Base-by-base conservation (phyloP, 2,797 vertebrate genomes). In the Amblyraja radiata region DNA sequence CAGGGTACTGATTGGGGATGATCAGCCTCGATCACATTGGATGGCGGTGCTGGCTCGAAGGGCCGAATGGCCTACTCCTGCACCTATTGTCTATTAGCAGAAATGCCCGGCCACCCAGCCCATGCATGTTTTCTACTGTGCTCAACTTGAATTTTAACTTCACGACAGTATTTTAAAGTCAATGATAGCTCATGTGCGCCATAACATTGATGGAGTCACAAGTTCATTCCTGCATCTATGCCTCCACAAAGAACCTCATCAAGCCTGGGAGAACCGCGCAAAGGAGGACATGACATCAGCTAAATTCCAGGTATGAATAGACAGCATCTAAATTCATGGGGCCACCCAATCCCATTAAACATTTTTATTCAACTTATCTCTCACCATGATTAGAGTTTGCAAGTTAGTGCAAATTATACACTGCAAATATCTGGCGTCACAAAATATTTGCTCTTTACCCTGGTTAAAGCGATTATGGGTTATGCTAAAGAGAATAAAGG, bases 301-400 rank as follows among this genome's bases (percentile, higher is more conserved):
- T 86, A 65, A 63, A 86, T 86, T 86, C 58, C 83, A 86, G 83
- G n/a, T 83, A 21, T 86, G 83, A 86, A 86, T 65, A 86, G 54
- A 32, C 83, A 86, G 13, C 58, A 58, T 32, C 63, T 28, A 6
- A 63, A n/a, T 32, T 58, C 13, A 18, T 13, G 58, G 28, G 61
- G 58, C 58, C 58, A 86, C 58, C 58, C 83, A 63, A 6, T 61
- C 58, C 58, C 13, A 86, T 18, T 86, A 63, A 63, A 18, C 13
- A 9, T 0, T 14, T n/a, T 65, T 32, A 39, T 32, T 13, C 83
- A 86, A 86, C 61, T 28, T 18, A n/a, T 86, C 28, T 32, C 32
- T 86, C 58, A 21, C 83, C 83, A 32, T 86, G 28, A 63, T 65
- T 86, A 83, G 54, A 65, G 6, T 86, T n/a, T 63, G 83, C 58